Evolutionary conservation across 1,140 invertebrate species (phyloP), one percentile per base, ranked within the genome.

Genomic region (Sycobia sp.): DNA sequence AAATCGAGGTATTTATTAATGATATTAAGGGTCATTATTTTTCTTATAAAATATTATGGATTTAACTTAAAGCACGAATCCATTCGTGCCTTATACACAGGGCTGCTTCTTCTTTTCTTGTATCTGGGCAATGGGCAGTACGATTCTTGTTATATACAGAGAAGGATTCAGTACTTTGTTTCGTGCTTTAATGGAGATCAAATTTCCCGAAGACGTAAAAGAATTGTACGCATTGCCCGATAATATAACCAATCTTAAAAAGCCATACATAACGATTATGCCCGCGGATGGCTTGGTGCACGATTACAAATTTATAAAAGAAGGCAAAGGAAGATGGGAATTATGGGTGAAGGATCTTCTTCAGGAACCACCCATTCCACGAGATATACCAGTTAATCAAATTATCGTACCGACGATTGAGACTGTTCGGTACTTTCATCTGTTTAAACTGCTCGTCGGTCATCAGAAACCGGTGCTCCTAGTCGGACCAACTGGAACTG

Each of bases 381-480:
- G 90, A 46, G 95, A 97, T 73, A 90, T 93, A 27, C 88, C 91
- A 2, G 93, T 96, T 10, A 96, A 97, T 80, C 93, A 97, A 83
- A 96, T 98, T 46, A 91, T 97, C 54, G 91, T 97, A 4, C 88
- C 91, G 0, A 97, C 95, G 0, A 85, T 92, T 14, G 94, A 97
- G 78, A 96, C 93, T 0, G 87, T 96, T 0, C 84, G 94, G 39
- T 93, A 93, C 71, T 87, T 89, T 22, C 86, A 88, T 7, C 75
- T 97, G 0, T 88, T 97, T 80, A 84, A 86, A 58, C 76, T 93
- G 9, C 81, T 97, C 18, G 86, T 96, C 3, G 83, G 83, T 1
- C 91, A 96, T 77, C 84, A 90, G 47, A 96, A 95, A 73, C 86
- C 92, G 0, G 76, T 92, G 4, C 89, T 97, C 79, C 84, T 97